A percentile compares a stretch with the other conserved stretches of the same genome.
Conservation (phyloP, 2,797 vertebrate genomes). For the Chiroxiphia lanceolata region DNA sequence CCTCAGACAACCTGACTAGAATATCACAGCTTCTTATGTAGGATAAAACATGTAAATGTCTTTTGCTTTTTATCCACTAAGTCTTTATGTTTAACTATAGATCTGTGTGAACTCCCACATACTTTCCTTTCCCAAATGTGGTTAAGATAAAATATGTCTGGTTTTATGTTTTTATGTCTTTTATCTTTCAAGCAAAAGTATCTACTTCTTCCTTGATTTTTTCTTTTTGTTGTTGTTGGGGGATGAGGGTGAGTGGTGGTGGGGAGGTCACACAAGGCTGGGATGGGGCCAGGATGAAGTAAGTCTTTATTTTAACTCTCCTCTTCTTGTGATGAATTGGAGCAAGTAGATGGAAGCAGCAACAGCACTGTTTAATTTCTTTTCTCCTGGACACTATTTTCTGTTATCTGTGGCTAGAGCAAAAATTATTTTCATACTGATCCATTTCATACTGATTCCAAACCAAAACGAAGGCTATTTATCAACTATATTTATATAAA, state of each 20-base stretch:
- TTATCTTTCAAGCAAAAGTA: background rate
- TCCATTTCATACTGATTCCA: too few species aligned
- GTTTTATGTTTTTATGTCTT: background rate
- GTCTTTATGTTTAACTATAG: background rate
- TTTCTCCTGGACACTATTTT: background rate
- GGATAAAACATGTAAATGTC: background rate
- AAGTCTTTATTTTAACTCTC: background rate
- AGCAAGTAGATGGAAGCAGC: background rate
- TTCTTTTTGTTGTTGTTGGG: background rate
- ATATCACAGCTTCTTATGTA: background rate
- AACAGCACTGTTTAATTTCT: background rate
- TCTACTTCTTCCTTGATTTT: background rate
- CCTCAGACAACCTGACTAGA: background rate
- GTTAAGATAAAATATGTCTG: background rate
- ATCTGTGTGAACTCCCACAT: background rate
- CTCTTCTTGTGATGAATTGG: background rate
- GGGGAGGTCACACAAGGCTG: background rate
- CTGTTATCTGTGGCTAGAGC: background rate
- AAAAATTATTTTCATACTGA: background rate
- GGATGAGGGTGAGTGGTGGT: accelerated
- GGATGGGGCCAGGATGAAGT: background rate
- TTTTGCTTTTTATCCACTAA: background rate
- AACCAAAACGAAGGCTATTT: background rate
- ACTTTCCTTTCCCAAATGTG: background rate
- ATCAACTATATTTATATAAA: background rate